Evolutionary conservation across 2,797 vertebrate species (phyloP).

Genomic region (Harpagifer antarcticus): DNA sequence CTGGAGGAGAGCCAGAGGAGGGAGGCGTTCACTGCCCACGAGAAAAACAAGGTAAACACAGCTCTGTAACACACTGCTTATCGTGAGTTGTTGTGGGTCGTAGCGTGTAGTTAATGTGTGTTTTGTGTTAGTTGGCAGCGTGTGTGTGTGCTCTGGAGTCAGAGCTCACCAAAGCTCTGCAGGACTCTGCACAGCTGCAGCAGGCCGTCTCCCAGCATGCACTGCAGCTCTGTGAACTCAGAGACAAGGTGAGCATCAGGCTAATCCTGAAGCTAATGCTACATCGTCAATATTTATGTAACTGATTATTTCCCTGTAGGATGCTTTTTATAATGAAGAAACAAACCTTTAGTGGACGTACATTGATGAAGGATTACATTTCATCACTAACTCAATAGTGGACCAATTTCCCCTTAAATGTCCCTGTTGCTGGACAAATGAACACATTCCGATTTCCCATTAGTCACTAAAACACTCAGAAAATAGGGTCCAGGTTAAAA

Average conservation of each 20-base stretch:
- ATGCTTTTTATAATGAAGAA: too few relatives aligned
- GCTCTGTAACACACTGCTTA: accelerated
- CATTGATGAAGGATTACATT: too few relatives aligned
- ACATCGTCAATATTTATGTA: background rate
- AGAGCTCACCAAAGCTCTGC: constrained; percentile 87
- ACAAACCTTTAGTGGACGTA: too few relatives aligned
- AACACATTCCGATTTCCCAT: too few relatives aligned
- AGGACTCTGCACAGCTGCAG: constrained; percentile 82
- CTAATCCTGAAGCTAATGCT: background rate
- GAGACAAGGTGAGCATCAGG: constrained; percentile 82
- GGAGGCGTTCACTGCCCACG: constrained; percentile 73
- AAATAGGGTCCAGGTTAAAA: too few relatives aligned
- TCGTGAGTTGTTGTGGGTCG: background rate
- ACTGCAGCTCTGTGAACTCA: constrained; percentile 84
- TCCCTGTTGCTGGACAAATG: too few relatives aligned
- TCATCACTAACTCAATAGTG: too few relatives aligned
- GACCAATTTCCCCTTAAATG: too few relatives aligned
- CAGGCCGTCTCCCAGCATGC: constrained; percentile 87
- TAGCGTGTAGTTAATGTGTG: constrained; percentile 70
- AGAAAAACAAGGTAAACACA: constrained; percentile 61
- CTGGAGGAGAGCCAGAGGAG: constrained; percentile 76
- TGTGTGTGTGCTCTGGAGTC: constrained; percentile 87
- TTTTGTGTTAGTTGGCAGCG: constrained; percentile 84
- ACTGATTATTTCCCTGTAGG: background rate
- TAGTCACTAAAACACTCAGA: too few relatives aligned